Conservation (phyloP, 2,797 vertebrate species). For the Garrulus glandarius region DNA sequence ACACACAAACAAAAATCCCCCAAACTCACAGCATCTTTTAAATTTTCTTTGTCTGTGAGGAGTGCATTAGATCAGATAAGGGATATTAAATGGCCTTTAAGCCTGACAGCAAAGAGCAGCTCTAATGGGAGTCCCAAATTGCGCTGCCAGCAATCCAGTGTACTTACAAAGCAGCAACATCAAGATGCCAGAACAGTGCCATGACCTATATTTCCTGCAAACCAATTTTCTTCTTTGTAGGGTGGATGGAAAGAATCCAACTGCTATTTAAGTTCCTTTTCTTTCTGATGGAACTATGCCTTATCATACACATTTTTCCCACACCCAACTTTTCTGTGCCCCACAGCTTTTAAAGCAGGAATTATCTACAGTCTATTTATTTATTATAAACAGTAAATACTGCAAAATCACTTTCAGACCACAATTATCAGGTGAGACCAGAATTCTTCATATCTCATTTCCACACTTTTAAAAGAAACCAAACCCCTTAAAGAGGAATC, state of each 20-base stretch:
- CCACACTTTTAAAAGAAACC: neutral
- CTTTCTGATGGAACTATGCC: conserved; percentile 13
- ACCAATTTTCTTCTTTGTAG: conserved; percentile 75
- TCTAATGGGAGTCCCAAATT: conserved; percentile 68
- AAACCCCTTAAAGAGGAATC: neutral
- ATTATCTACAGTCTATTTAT: conserved; percentile 16
- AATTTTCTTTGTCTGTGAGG: conserved; percentile 53
- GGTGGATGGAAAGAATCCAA: conserved; percentile 72
- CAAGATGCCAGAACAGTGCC: conserved; percentile 65
- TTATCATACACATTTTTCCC: neutral
- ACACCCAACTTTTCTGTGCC: neutral
- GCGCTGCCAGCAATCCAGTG: conserved; percentile 67
- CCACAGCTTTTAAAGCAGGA: neutral
- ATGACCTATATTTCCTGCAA: conserved; percentile 74
- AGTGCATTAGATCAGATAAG: conserved; percentile 68
- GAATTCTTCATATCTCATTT: neutral
- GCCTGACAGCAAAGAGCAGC: conserved; percentile 71
- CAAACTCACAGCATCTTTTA: neutral
- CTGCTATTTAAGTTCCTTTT: conserved; percentile 49
- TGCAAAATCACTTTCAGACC: neutral
- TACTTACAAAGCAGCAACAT: conserved; percentile 62
- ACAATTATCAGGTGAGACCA: neutral
- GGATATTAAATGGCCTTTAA: conserved; percentile 74
- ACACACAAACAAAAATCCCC: neutral
- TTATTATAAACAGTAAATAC: conserved; percentile 19